These are phyloP conservation scores for Palythoa caribaeorum DNA, from an alignment of 92 coral and sea anemone genomes.

Conservation along the genomic window DNA sequence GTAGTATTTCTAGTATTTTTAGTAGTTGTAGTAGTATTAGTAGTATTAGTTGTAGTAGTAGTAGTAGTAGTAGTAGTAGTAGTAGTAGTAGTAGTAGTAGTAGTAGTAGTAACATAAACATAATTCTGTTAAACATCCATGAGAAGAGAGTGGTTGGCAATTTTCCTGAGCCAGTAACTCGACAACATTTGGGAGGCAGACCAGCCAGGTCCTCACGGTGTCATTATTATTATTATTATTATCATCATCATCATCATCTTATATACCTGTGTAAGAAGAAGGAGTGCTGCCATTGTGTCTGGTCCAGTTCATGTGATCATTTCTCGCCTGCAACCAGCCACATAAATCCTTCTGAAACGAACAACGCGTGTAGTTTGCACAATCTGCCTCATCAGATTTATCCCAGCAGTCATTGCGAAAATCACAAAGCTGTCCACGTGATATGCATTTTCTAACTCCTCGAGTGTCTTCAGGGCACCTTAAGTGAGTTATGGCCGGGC, in stretches of 20 bases:
- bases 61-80: no score
- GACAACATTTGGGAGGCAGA: no score
- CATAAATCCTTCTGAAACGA: constrained; percentile 73
- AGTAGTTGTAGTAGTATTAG: no score
- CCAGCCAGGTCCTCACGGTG: no score
- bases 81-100: no score
- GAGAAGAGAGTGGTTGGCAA: no score
- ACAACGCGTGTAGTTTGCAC: constrained; percentile 82
- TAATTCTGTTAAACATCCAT: no score
- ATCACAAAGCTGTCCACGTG: constrained; percentile 83
- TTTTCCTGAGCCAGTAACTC: no score
- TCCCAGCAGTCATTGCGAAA: constrained; percentile 81
- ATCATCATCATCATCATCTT: background rate
- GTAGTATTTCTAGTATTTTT: no score
- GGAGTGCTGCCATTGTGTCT: constrained; percentile 70
- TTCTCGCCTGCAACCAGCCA: constrained; percentile 74
- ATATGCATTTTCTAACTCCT: constrained; percentile 67
- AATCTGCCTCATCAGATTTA: constrained; percentile 75
- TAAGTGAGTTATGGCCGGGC: constrained; percentile 79
- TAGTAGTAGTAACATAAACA: no score
- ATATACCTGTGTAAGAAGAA: constrained; percentile 59
- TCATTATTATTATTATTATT: no score
- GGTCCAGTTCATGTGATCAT: constrained; percentile 85
- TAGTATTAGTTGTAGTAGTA: no score
- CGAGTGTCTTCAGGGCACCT: constrained; percentile 59